Evolutionary conservation across 2,797 vertebrate genomes (phyloP).

Genomic region (Malacoraja senta): DNA sequence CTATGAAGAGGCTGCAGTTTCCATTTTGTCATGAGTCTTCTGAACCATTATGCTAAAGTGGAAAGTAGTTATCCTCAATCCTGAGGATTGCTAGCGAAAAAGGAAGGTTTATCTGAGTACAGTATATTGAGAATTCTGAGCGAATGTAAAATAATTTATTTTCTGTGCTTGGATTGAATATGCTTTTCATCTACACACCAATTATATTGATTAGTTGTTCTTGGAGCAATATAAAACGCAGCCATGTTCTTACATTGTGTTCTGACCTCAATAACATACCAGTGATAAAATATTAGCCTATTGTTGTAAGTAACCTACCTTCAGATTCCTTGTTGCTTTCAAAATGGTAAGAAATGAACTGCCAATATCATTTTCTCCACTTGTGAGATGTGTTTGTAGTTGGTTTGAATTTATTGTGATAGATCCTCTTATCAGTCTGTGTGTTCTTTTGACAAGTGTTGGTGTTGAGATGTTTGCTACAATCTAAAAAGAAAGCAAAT

Average conservation of each 20-base stretch:
- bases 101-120: too few relatives aligned
- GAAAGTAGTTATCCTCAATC: too few relatives aligned
- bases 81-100: too few relatives aligned
- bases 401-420: neutral
- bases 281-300: neutral
- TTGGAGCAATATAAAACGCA: neutral
- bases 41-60: too few relatives aligned
- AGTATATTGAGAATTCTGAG: neutral
- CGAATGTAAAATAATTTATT: neutral
- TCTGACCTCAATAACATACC: neutral
- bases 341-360: neutral
- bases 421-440: neutral
- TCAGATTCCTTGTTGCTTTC: neutral
- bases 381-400: neutral
- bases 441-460: neutral
- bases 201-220: neutral
- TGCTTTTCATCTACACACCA: neutral
- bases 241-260: neutral
- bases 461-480: neutral
- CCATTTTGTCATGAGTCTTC: too few relatives aligned
- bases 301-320: neutral
- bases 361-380: neutral
- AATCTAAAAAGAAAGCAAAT: neutral
- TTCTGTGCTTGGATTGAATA: neutral
- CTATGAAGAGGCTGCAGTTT: too few relatives aligned